A percentile compares a stretch with the other conserved stretches of the same genome.
phyloP scores from a whole-genome alignment of 2,113 vertebrate genomes.

The Chitala chitala region DNA sequence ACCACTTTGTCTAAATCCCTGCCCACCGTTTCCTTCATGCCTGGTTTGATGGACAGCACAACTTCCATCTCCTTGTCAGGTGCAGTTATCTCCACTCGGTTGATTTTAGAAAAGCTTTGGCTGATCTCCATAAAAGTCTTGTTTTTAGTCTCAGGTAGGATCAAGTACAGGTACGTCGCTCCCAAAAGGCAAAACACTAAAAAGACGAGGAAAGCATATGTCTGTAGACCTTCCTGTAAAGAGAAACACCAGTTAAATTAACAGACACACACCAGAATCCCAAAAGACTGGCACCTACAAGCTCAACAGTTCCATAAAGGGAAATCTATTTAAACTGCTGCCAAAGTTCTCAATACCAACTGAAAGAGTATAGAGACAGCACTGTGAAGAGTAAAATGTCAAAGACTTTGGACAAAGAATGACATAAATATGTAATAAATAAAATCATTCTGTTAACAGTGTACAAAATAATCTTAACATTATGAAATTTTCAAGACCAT shows the following conservation, averaged over 20 bases:
- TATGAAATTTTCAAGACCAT: too few relatives aligned
- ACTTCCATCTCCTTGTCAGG: conserved; percentile 60
- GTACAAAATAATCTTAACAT: too few relatives aligned
- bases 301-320: not conserved
- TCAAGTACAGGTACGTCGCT: conserved; percentile 68
- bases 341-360: too few relatives aligned
- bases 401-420: too few relatives aligned
- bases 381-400: too few relatives aligned
- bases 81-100: conserved; percentile 53
- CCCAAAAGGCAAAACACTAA: conserved; percentile 67
- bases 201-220: conserved; percentile 85
- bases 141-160: conserved; percentile 94
- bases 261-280: not conserved
- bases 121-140: conserved; percentile 86
- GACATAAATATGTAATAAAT: too few relatives aligned
- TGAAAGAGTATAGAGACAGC: too few relatives aligned
- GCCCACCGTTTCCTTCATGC: conserved; percentile 26
- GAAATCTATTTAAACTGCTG: too few relatives aligned
- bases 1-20: conserved; percentile 27
- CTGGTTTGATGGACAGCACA: conserved; percentile 39
- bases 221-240: conserved; percentile 67
- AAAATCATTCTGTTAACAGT: too few relatives aligned
- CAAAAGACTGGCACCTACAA: not conserved
- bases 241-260: conserved; percentile 14
- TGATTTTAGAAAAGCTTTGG: conserved; percentile 79